Evolutionary conservation across 2,797 vertebrate species (phyloP).

Genomic region (Craterocephalus amniculus): DNA sequence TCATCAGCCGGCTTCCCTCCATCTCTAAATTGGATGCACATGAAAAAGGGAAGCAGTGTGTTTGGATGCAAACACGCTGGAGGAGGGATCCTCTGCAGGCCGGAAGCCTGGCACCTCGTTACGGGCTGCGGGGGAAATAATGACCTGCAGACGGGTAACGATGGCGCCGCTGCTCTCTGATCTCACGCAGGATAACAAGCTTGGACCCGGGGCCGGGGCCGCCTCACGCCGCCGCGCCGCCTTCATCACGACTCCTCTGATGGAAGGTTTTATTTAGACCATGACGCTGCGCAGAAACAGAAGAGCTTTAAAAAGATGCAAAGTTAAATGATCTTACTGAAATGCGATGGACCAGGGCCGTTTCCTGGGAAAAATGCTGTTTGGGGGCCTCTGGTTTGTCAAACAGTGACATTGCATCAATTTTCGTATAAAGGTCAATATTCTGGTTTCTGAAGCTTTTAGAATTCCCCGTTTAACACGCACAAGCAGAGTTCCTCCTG

Average conservation of each 20-base stretch:
- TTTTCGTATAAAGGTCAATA: no score
- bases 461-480: no score
- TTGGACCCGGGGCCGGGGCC: neutral
- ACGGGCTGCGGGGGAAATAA: slow-evolving; percentile 71
- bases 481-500: no score
- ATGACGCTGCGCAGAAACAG: no score
- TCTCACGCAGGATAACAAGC: neutral
- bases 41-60: neutral
- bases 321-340: neutral
- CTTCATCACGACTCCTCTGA: neutral
- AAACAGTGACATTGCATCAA: no score
- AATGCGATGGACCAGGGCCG: no score
- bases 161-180: neutral
- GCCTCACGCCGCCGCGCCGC: neutral
- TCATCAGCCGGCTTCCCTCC: slow-evolving; percentile 22
- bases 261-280: neutral
- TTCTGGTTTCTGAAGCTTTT: no score
- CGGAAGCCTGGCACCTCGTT: slow-evolving; percentile 63
- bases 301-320: neutral
- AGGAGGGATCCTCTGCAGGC: slow-evolving; percentile 12
- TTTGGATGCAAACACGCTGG: slow-evolving; percentile 17
- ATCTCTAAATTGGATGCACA: slow-evolving; percentile 2
- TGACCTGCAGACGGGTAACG: slow-evolving; percentile 60
- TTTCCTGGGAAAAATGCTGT: no score
- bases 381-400: no score